Evolutionary conservation across 92 coral and sea anemone genomes (phyloP), one percentile per base, ranked within the genome.

Genomic region (Actinernus sp.): DNA sequence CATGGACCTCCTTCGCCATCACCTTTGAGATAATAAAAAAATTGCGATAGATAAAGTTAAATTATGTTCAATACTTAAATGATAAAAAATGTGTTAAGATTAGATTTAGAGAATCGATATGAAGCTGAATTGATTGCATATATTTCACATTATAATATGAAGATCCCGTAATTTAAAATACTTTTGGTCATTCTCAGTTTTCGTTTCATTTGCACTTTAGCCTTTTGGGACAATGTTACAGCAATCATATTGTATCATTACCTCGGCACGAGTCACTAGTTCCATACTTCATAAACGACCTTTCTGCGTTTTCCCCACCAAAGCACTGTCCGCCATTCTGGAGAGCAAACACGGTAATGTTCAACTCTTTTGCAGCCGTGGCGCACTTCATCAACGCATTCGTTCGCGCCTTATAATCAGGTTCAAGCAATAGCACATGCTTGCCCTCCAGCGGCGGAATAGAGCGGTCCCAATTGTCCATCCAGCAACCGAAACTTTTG

Each of bases 251-350:
- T n/a, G n/a, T n/a, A n/a, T n/a, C n/a, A n/a, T 59, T 17, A 87
- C 99, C 99, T 40, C 92, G 84, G 44, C 99, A 95, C 19, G 83
- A 49, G 33, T 55, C 58, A 46, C 83, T 72, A 51, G 77, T 68
- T 28, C 99, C 99, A 27, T 74, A 83, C 62, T 79, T 78, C 95
- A 83, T 95, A 64, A 40, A 95, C 7, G 93, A 79, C 54, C 74
- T 58, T 44, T 84, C 99, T 16, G 84, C 99, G 38, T 77, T 90
- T 21, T 69, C 70, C 10, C 88, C 95, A 49, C 97, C 92, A 62
- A 95, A 87, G 76, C 99, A 95, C 62, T 95, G 97, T 1, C 99
- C 99, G 17, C 99, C 99, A 55, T 95, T 95, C 68, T 95, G 95
- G 9, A 95, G 28, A 36, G 99, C 93, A 48, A 95, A 95, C 43